Evolutionary conservation across 2,113 vertebrate species (phyloP).

Genomic region (Panurus biarmicus): DNA sequence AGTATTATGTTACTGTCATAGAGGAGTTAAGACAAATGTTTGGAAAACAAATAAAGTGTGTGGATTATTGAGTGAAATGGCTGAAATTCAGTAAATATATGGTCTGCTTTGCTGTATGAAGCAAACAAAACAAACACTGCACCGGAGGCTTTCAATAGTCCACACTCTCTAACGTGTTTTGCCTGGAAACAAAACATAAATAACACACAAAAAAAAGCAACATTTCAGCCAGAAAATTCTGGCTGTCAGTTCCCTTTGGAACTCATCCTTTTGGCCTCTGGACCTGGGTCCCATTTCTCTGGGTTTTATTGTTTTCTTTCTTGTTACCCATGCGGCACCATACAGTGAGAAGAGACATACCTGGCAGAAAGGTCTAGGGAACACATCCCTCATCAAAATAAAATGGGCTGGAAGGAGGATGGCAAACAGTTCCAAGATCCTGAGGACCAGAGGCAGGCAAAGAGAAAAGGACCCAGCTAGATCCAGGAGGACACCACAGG

Average conservation of each 20-base stretch:
- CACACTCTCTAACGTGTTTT: not conserved
- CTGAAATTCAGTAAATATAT: not conserved
- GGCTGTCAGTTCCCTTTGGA: not conserved
- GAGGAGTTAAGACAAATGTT: not conserved
- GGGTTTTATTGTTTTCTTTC: not conserved
- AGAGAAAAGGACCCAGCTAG: not conserved
- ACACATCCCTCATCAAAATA: not conserved
- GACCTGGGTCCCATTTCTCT: not conserved
- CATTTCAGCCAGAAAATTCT: not conserved
- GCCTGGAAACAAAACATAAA: not conserved
- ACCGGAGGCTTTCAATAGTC: not conserved
- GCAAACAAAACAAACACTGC: not conserved
- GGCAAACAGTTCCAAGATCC: not conserved
- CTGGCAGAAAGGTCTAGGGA: not conserved
- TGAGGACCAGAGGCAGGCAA: not conserved
- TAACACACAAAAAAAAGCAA: not conserved
- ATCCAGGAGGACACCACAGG: not conserved
- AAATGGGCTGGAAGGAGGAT: not conserved
- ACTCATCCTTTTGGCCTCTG: not conserved
- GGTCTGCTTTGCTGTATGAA: not conserved
- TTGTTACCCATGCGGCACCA: fast-evolving
- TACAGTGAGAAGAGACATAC: not conserved
- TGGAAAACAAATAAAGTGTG: not conserved
- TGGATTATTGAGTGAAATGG: not conserved
- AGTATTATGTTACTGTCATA: not conserved